phyloP scores from a whole-genome alignment of 23 tunicate species.

The Styela clava region DNA sequence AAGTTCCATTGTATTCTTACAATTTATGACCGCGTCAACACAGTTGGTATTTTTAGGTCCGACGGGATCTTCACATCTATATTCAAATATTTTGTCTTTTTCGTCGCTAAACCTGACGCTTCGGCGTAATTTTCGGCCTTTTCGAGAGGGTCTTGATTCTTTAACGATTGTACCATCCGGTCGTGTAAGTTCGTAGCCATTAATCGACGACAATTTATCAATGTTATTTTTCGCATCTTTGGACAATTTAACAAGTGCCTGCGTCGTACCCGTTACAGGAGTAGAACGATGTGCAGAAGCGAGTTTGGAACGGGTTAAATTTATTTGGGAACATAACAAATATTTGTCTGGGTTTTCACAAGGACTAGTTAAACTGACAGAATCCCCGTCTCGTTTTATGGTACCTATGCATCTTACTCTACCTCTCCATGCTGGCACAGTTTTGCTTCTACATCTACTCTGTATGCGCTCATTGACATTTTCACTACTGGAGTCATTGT shows the following conservation, averaged over 20 bases:
- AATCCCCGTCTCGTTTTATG: background rate
- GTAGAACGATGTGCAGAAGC: background rate
- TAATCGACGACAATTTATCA: background rate
- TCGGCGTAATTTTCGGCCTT: background rate
- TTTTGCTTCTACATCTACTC: background rate
- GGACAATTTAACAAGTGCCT: background rate
- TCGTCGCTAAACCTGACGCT: slow-evolving; percentile 19
- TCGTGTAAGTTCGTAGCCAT: background rate
- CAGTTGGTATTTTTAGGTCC: background rate
- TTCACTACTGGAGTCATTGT: background rate
- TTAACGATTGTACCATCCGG: background rate
- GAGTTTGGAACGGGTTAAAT: slow-evolving; percentile 7
- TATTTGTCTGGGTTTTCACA: background rate
- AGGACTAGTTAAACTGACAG: background rate
- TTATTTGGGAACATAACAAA: background rate
- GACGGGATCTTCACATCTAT: background rate
- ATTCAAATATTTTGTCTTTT: slow-evolving; percentile 12
- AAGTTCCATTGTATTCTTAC: background rate
- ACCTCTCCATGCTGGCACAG: background rate
- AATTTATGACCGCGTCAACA: background rate
- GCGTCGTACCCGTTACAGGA: background rate
- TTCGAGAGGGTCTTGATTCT: background rate
- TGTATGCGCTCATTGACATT: background rate
- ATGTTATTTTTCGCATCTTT: background rate
- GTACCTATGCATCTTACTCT: background rate